A percentile compares a stretch with the other conserved stretches of the same genome.
These are phyloP conservation scores for Bufo bufo DNA, from an alignment of 2,113 vertebrate species.

Conservation along the genomic window DNA sequence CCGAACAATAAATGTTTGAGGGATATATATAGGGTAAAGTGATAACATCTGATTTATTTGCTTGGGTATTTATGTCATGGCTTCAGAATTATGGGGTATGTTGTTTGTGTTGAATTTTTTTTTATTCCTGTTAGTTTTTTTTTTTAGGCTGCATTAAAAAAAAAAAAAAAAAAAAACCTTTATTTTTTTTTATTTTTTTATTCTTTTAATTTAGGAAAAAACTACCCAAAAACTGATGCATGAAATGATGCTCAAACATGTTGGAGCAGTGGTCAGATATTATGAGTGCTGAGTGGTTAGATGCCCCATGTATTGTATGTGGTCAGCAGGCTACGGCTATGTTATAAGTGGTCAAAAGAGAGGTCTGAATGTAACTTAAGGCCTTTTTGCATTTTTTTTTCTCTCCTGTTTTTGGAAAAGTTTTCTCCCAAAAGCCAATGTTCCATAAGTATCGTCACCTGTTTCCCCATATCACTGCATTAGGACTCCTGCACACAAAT, in stretches of 20 bases:
- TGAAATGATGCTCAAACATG: not conserved
- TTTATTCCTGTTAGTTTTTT: not conserved
- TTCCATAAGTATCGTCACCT: too few relatives aligned
- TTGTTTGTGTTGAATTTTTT: not conserved
- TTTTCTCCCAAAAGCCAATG: too few relatives aligned
- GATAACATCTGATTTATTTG: not conserved
- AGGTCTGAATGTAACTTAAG: too few relatives aligned
- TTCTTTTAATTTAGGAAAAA: not conserved
- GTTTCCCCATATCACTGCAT: too few relatives aligned
- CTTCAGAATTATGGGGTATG: not conserved
- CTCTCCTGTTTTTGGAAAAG: too few relatives aligned
- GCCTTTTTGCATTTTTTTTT: too few relatives aligned
- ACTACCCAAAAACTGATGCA: not conserved
- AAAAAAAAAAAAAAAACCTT: not conserved
- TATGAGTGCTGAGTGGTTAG: not conserved
- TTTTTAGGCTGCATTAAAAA: too few relatives aligned
- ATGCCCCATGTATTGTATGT: not conserved
- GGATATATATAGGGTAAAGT: not conserved
- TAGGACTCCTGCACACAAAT: too few relatives aligned
- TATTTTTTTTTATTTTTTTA: not conserved
- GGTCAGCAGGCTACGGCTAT: not conserved
- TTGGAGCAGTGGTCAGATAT: not conserved
- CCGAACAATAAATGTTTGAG: not conserved
- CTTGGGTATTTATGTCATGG: not conserved
- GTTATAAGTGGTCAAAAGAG: not conserved